A percentile compares a stretch with the other conserved stretches of the same genome.
These are phyloP conservation scores for Tragelaphus scriptus DNA, from an alignment of 2,113 vertebrate genomes.

Conservation along the genomic window DNA sequence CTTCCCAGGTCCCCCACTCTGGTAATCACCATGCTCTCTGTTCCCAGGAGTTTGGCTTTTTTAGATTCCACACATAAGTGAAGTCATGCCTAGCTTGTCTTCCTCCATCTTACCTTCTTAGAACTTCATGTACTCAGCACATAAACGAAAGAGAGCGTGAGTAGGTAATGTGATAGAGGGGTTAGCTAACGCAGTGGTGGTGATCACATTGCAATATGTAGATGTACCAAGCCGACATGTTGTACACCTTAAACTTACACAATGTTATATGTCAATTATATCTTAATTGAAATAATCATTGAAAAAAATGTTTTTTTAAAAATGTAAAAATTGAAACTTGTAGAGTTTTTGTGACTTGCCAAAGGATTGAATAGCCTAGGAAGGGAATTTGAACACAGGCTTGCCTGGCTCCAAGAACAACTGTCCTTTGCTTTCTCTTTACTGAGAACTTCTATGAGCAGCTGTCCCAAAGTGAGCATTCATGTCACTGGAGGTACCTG, in stretches of 20 bases:
- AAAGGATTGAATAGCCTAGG: not conserved
- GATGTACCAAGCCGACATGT: not conserved
- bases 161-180: not conserved
- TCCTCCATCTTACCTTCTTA: not conserved
- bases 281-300: not conserved
- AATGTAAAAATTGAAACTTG: not conserved
- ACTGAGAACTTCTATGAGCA: not conserved
- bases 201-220: too few relatives aligned
- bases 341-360: not conserved
- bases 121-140: not conserved
- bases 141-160: not conserved
- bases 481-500: not conserved
- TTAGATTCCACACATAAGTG: not conserved
- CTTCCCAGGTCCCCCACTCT: not conserved
- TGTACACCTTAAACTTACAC: not conserved
- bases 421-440: not conserved
- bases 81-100: not conserved
- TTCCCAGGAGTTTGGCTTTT: not conserved
- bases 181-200: not conserved
- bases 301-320: not conserved
- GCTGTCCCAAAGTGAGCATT: not conserved
- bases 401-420: not conserved
- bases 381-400: not conserved
- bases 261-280: not conserved
- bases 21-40: not conserved